These are phyloP conservation scores for Seira sanloemensis DNA, from an alignment of 2,888 invertebrate species.

Conservation along the genomic window DNA sequence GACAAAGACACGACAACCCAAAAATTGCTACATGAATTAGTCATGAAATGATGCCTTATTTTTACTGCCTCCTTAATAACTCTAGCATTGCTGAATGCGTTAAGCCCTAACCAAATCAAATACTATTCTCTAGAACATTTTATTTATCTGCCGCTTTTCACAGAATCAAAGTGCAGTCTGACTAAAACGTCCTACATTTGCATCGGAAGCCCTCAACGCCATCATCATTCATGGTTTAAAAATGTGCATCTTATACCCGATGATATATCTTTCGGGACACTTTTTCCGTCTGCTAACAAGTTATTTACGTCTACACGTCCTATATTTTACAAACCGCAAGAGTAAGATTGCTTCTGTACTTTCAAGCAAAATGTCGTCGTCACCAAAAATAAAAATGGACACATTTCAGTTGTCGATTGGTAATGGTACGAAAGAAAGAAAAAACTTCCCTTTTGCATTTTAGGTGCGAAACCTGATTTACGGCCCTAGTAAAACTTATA, in stretches of 20 bases:
- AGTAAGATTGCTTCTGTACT: slow-evolving; percentile 37
- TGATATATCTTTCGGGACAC: neutral
- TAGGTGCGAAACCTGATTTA: neutral
- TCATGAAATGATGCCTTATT: too few species aligned
- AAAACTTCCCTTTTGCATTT: slow-evolving; percentile 22
- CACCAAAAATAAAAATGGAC: slow-evolving; percentile 36
- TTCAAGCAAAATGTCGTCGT: neutral
- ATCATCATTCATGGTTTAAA: neutral
- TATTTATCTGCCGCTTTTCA: neutral
- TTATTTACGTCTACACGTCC: slow-evolving; percentile 46
- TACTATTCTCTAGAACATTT: neutral
- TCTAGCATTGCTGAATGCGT: neutral
- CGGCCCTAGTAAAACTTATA: neutral
- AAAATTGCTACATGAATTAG: neutral
- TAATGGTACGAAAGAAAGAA: slow-evolving; percentile 42
- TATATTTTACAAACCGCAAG: slow-evolving; percentile 50
- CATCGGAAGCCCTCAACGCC: neutral
- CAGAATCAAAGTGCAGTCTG: neutral
- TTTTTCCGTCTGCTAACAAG: slow-evolving; percentile 40
- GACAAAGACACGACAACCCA: neutral
- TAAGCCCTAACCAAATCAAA: neutral
- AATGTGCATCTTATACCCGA: neutral
- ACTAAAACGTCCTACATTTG: neutral
- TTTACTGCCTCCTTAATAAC: neutral
- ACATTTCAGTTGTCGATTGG: slow-evolving; percentile 52